Base-by-base conservation (phyloP, 2,797 vertebrate species). In the Pitangus sulphuratus region DNA sequence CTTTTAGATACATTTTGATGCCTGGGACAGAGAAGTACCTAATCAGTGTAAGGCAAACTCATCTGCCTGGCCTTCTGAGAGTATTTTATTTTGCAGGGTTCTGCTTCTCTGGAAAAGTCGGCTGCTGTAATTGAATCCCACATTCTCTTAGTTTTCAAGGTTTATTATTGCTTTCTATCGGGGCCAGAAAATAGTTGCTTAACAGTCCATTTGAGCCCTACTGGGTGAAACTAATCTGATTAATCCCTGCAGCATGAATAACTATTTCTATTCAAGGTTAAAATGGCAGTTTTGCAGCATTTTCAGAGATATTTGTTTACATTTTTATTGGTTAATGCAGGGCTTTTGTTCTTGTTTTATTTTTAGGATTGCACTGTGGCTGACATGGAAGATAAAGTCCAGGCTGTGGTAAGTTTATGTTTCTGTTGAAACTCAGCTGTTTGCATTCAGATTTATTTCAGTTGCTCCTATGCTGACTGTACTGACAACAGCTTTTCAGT, bases 351-450 rank as follows among this genome's bases (percentile, higher is more conserved):
- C 44, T 68, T 86, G 16, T 33, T 89, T 84, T 87, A 95, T 95
- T 98, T 98, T 79, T 98, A 99, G 99, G 98, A 99, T 94, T 99
- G 98, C 93, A 98, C 98, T 31, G 97, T 99, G 61, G 98, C 98
- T 84, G 98, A 99, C 97, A 99, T 99, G 98, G 99, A 99, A 95
- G 99, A 99, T 97, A 99, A 99, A 98, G 99, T 99, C 97, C 97
- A 99, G 97, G 98, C 98, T 96, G 99, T 99, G 96, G 99, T 99
- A 98, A 99, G 99, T 98, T 97, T 80, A 12, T 1, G 1, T 97
- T 97, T 93, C 69, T 77, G 31, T 77, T 91, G 74, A 76, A 93
- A 81, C 28, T 90, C 45, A 53, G 31, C 64, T 89, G n/a, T 76
- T 33, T 65, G 11, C 42, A 15, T 62, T 91, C 26, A 42, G 30